Evolutionary conservation across 2,888 invertebrate species (phyloP).

Genomic region (Lasioglossum oenotherae): DNA sequence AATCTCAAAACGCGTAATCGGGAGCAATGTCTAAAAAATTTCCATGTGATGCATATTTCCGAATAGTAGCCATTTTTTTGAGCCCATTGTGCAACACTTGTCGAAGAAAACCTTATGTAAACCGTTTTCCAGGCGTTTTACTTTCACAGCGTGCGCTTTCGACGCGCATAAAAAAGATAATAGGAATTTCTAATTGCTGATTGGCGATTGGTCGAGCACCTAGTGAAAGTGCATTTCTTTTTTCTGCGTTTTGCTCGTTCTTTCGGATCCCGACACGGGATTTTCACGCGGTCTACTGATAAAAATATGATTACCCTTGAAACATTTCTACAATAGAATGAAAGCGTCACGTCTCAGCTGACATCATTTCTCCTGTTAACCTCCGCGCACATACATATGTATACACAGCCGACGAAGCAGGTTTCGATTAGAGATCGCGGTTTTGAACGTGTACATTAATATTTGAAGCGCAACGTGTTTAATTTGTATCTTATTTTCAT

Average conservation of each 20-base stretch:
- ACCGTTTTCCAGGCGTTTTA: slow-evolving; percentile 20
- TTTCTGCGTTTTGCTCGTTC: not conserved
- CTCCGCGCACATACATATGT: not conserved
- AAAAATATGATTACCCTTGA: slow-evolving; percentile 8
- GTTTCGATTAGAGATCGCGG: not conserved
- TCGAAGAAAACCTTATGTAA: not conserved
- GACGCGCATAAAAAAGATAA: slow-evolving; percentile 43
- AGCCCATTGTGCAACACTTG: not conserved
- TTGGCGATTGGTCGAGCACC: slow-evolving; percentile 8
- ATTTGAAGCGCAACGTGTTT: too few relatives aligned
- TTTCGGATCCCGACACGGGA: not conserved
- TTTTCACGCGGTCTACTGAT: not conserved
- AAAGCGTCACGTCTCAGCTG: slow-evolving; percentile 6
- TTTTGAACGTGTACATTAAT: too few relatives aligned
- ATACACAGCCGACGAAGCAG: not conserved
- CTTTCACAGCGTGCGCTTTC: slow-evolving; percentile 32
- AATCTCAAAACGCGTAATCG: not conserved
- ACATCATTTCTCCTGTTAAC: not conserved
- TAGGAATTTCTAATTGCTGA: slow-evolving; percentile 51
- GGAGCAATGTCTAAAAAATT: not conserved
- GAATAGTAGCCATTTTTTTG: not conserved
- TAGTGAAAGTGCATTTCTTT: slow-evolving; percentile 32
- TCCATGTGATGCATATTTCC: not conserved
- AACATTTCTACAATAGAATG: not conserved
- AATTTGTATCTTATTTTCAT: too few relatives aligned